phyloP scores from a whole-genome alignment of 2,888 invertebrate species.

The Leistus spinibarbis region DNA sequence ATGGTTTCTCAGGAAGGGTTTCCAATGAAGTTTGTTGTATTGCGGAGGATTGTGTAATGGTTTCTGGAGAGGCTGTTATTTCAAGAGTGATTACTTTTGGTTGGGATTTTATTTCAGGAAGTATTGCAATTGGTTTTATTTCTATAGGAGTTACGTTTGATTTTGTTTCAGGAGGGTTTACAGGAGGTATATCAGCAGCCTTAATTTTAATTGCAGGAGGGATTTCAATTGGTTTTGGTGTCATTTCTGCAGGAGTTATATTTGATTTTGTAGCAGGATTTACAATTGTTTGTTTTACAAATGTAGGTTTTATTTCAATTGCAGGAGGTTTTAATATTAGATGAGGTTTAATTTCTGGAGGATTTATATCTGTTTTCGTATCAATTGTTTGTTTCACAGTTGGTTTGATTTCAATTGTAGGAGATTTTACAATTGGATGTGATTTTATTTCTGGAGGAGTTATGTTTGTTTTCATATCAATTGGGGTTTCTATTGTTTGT shows the following conservation, averaged over 20 bases:
- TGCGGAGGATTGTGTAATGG: neutral
- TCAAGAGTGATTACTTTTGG: neutral
- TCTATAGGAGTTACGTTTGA: neutral
- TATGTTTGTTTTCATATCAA: conserved; percentile 5
- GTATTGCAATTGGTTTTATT: neutral
- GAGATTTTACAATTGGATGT: neutral
- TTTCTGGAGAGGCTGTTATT: neutral
- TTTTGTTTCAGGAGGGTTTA: neutral
- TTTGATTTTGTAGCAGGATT: too few relatives aligned
- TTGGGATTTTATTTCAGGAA: neutral
- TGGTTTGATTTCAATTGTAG: too few relatives aligned
- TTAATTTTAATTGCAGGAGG: neutral
- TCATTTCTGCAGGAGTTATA: too few relatives aligned
- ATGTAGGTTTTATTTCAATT: too few relatives aligned
- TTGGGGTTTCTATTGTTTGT: neutral
- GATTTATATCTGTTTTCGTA: too few relatives aligned
- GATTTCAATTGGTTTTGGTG: conserved; percentile 4
- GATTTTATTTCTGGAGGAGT: neutral
- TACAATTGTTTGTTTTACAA: too few relatives aligned
- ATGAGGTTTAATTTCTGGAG: too few relatives aligned
- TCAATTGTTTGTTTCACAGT: too few relatives aligned
- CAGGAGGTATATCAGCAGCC: too few relatives aligned
- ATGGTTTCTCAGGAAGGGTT: too few relatives aligned
- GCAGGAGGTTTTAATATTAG: too few relatives aligned
- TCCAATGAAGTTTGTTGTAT: too few relatives aligned